Evolutionary conservation across 2,888 invertebrate genomes (phyloP).

Genomic region (Byasa hedistus): DNA sequence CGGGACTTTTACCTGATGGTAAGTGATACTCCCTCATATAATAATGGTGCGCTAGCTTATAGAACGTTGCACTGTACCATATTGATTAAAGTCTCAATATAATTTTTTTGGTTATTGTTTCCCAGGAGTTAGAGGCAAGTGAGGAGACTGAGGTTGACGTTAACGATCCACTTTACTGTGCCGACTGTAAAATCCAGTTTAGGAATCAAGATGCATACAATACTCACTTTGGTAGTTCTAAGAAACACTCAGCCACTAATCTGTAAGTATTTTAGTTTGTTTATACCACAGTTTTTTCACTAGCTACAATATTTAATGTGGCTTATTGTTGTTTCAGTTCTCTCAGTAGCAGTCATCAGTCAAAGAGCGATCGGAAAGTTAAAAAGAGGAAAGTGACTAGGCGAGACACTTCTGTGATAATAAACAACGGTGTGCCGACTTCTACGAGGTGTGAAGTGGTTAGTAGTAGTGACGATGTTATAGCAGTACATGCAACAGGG

Average conservation of each 20-base stretch:
- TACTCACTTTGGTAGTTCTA: constrained; percentile 67
- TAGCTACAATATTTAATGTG: background rate
- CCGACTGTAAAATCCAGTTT: constrained; percentile 63
- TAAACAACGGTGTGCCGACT: constrained; percentile 63
- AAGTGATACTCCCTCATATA: no score
- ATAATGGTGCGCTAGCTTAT: no score
- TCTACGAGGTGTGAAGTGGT: constrained; percentile 66
- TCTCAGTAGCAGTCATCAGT: constrained; percentile 4
- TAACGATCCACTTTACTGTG: constrained; percentile 53
- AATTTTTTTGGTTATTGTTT: constrained; percentile 5
- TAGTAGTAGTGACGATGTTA: constrained; percentile 31
- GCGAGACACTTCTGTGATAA: constrained; percentile 48
- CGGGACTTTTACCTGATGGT: no score
- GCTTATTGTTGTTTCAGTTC: constrained; percentile 10
- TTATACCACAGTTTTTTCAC: background rate
- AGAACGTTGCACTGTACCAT: no score
- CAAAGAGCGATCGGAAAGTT: constrained; percentile 11
- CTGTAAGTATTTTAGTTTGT: constrained; percentile 48
- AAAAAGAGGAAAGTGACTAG: constrained; percentile 37
- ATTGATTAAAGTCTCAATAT: background rate
- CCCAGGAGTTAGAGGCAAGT: constrained; percentile 49
- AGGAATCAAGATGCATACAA: constrained; percentile 51
- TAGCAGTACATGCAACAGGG: no score
- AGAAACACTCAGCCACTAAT: constrained; percentile 60
- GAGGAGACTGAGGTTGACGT: constrained; percentile 37